Evolutionary conservation across 2,113 vertebrate genomes (phyloP).

Genomic region (Noturus placidus): DNA sequence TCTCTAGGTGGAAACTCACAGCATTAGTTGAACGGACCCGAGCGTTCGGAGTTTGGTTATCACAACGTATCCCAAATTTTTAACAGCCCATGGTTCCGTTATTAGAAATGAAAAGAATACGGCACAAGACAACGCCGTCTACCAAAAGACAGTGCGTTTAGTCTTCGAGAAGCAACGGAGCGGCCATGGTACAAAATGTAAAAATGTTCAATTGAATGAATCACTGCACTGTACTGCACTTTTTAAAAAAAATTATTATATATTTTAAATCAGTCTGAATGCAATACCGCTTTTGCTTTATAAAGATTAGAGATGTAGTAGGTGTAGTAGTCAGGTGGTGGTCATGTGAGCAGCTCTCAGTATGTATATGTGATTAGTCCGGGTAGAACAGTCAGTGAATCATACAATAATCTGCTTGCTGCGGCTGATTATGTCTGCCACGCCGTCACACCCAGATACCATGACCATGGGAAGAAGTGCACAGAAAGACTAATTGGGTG

Average conservation of each 20-base stretch:
- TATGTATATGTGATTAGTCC: conserved; percentile 16
- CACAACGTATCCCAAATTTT: too few species aligned
- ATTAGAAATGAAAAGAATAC: background rate
- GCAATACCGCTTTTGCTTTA: conserved; percentile 27
- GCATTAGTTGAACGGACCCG: background rate
- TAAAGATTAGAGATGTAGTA: conserved; percentile 32
- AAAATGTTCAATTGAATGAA: background rate
- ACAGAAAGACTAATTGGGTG: background rate
- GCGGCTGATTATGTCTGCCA: conserved; percentile 29
- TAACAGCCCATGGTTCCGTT: background rate
- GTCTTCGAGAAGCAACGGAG: background rate
- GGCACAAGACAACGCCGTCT: background rate
- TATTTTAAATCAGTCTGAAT: background rate
- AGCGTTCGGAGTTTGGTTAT: too few species aligned
- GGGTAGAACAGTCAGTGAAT: background rate
- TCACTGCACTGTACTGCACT: conserved; percentile 30
- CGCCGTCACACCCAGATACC: conserved; percentile 20
- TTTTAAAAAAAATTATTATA: too few species aligned
- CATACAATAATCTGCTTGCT: conserved; percentile 30
- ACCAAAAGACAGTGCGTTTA: background rate
- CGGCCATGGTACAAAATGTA: background rate
- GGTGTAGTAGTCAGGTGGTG: conserved; percentile 39
- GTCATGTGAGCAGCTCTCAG: conserved; percentile 41
- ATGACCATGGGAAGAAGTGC: background rate
- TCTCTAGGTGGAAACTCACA: background rate